phyloP scores from a whole-genome alignment of 92 coral and sea anemone genomes.

The Parazoanthus atlanticus region DNA sequence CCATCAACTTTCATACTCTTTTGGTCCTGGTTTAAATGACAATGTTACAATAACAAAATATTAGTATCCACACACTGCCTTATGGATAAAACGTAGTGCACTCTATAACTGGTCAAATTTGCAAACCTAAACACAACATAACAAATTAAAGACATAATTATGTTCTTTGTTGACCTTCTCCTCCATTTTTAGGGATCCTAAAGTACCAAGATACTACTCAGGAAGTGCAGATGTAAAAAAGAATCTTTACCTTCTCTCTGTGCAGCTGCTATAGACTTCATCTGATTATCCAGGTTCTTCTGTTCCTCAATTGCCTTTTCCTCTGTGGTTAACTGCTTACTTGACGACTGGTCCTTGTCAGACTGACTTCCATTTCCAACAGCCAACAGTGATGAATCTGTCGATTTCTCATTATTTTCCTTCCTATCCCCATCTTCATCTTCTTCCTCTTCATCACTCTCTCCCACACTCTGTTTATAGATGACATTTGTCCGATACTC shows the following conservation, averaged over 20 bases:
- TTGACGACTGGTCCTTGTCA: background rate
- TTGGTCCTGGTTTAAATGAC: too few relatives aligned
- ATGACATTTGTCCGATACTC: conserved; percentile 91
- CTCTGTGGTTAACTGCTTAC: conserved; percentile 35
- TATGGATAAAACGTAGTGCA: too few relatives aligned
- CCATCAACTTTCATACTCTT: too few relatives aligned
- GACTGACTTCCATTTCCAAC: background rate
- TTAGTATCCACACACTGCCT: too few relatives aligned
- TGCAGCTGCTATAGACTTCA: conserved; percentile 80
- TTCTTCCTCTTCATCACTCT: conserved; percentile 87
- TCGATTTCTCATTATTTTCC: conserved; percentile 45
- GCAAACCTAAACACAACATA: too few relatives aligned
- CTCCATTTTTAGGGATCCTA: too few relatives aligned
- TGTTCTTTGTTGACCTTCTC: too few relatives aligned
- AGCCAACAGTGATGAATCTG: background rate
- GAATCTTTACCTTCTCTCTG: conserved; percentile 69
- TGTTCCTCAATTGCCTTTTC: conserved; percentile 50
- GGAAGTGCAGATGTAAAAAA: too few relatives aligned
- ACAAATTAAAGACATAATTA: too few relatives aligned
- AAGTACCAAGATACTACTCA: too few relatives aligned
- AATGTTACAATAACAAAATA: too few relatives aligned
- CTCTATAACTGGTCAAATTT: too few relatives aligned
- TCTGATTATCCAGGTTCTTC: conserved; percentile 58
- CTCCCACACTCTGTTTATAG: conserved; percentile 88
- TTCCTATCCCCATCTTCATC: conserved; percentile 51